Evolutionary conservation across 2,113 vertebrate species (phyloP), one percentile per base, ranked within the genome.

Genomic region (Mirza zaza): DNA sequence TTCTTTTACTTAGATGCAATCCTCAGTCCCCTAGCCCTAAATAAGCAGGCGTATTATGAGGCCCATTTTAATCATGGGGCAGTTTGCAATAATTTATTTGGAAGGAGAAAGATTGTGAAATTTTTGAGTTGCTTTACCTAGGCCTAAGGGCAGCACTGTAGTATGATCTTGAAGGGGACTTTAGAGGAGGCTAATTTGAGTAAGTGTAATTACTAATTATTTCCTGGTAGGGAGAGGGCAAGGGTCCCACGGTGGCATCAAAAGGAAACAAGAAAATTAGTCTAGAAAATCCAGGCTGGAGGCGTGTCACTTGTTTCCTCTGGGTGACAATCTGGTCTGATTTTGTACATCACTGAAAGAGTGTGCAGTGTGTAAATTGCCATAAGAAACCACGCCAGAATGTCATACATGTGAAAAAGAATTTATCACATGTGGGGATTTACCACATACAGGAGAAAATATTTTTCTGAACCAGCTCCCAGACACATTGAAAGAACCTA

Each of bases 151-250:
- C n/a, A 87, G n/a, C n/a, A 12, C 32, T 79, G 20, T 73, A 36
- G n/a, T 25, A 9, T n/a, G 48, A 73, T 76, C 48, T 90, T 80
- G 36, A 73, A 96, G 20, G 27, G 5, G 20, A 77, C 52, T 80
- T 93, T 76, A 68, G 79, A 94, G 18, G n/a, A 93, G 29, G 55
- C 71, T 95, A 93, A 97, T 95, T 95, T 94, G 75, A 97, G 45
- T 68, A 77, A 97, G 15, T 75, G 67, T 94, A 98, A 93, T 96
- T 97, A 97, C 91, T 95, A 96, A 95, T 90, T 95, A 79, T 91
- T 96, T 96, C 86, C 82, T 96, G 52, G 65, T 32, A 97, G 82
- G 75, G 68, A 94, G 57, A 52, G 97, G 91, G 75, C 88, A 83
- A 94, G 39, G 21, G 67, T 91, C 94, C 93, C 87, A 1, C 15